Percentiles rank a stretch among this genome's conserved stretches.
Conservation (phyloP, 2,113 vertebrate species). For the Barbus barbus region DNA sequence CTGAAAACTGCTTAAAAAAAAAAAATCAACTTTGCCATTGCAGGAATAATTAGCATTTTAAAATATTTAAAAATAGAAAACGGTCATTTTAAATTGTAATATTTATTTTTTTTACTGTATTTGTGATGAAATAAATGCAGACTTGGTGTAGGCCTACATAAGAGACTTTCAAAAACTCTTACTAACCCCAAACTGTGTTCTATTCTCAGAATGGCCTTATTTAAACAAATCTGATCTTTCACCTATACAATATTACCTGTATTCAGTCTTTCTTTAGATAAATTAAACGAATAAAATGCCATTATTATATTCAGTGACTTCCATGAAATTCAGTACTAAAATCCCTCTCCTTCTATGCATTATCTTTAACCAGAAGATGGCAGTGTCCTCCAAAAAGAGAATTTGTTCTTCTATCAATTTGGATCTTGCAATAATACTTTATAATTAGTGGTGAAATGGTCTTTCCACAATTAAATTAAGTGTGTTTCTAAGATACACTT, state of each 20-base stretch:
- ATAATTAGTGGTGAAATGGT: neutral
- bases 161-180: neutral
- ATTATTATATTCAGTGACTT: neutral
- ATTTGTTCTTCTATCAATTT: no score
- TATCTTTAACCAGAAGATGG: constrained; percentile 40
- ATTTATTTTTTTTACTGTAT: no score
- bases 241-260: neutral
- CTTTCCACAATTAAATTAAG: neutral
- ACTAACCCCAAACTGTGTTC: neutral
- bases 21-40: neutral
- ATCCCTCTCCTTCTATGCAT: neutral
- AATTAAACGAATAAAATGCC: neutral
- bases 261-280: neutral
- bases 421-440: neutral
- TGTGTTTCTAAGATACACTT: neutral
- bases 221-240: neutral
- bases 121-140: no score
- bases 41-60: neutral
- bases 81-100: no score
- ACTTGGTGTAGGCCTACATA: neutral
- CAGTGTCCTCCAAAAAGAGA: constrained; percentile 29
- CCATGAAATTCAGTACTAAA: neutral
- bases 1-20: neutral
- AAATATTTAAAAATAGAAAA: neutral
- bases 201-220: neutral